Evolutionary conservation across 2,797 vertebrate species (phyloP).

Genomic region (Esox masquinongy): DNA sequence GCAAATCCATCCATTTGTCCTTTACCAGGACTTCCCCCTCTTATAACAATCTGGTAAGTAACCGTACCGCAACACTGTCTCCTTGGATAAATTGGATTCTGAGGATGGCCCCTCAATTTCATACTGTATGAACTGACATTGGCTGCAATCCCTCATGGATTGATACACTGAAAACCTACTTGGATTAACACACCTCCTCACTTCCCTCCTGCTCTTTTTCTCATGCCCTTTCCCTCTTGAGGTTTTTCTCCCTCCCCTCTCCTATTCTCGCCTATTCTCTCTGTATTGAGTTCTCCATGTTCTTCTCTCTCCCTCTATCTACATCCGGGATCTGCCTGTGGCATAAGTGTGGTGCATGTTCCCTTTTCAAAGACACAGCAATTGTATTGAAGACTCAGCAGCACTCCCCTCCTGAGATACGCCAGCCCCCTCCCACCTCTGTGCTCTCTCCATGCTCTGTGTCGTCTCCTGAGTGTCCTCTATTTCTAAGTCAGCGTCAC

Average conservation of each 20-base stretch:
- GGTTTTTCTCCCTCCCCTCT: conserved; percentile 22
- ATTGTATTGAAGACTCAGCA: conserved; percentile 48
- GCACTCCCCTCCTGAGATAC: conserved; percentile 42
- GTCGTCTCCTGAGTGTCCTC: conserved; percentile 33
- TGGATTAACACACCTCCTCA: conserved; percentile 45
- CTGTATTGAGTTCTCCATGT: conserved; percentile 19
- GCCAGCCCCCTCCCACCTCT: conserved; percentile 33
- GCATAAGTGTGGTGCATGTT: conserved; percentile 23
- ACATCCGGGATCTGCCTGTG: conserved; percentile 45
- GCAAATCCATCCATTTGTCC: not conserved
- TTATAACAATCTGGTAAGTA: not conserved
- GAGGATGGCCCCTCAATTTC: conserved; percentile 1
- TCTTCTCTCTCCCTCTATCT: conserved; percentile 40
- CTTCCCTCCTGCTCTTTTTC: conserved; percentile 35
- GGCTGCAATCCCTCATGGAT: conserved; percentile 4
- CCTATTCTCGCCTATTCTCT: conserved; percentile 10
- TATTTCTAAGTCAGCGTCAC: conserved; percentile 10
- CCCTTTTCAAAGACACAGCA: conserved; percentile 55
- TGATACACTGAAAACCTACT: conserved; percentile 34
- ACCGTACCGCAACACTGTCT: not conserved
- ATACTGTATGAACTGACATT: conserved; percentile 4
- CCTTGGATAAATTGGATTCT: conserved; percentile 1
- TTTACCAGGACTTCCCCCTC: not conserved
- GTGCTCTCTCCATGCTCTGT: conserved; percentile 24
- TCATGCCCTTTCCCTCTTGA: conserved; percentile 6